Evolutionary conservation across 2,797 vertebrate genomes (phyloP).

Genomic region (Myiothlypis coronata): DNA sequence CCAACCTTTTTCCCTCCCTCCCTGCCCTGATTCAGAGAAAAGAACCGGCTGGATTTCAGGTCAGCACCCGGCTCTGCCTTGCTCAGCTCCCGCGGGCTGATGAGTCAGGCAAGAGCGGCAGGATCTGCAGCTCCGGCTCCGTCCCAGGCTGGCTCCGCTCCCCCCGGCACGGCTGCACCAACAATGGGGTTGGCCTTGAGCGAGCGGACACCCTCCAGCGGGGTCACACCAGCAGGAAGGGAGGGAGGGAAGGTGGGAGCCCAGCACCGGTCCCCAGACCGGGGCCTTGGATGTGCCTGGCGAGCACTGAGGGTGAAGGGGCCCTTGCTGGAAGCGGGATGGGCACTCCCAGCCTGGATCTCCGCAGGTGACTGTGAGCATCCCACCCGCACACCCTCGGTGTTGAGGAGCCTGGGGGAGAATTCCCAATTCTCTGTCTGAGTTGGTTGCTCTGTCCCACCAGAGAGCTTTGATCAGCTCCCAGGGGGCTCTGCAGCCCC

Average conservation of each 20-base stretch:
- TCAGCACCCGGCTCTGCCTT: neutral
- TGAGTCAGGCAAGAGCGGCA: neutral
- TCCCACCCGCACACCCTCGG: rapidly evolving
- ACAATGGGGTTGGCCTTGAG: neutral
- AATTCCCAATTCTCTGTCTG: neutral
- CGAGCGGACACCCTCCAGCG: rapidly evolving
- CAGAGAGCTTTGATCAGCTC: neutral
- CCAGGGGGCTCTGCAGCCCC: rapidly evolving
- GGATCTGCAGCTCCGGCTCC: neutral
- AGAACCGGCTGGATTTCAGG: neutral
- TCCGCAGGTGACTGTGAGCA: neutral
- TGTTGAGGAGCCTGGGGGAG: neutral
- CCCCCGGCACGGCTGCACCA: neutral
- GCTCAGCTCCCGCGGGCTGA: neutral
- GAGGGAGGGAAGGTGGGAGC: neutral
- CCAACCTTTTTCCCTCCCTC: neutral
- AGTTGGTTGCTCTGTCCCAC: neutral
- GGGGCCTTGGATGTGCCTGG: neutral
- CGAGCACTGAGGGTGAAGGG: neutral
- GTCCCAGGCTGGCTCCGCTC: neutral
- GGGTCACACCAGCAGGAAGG: neutral
- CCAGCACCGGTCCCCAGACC: rapidly evolving
- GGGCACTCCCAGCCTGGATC: neutral
- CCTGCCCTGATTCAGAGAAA: neutral
- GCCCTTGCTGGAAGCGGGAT: rapidly evolving